Evolutionary conservation across 1,140 invertebrate species (phyloP).

Genomic region (Samia ricini): DNA sequence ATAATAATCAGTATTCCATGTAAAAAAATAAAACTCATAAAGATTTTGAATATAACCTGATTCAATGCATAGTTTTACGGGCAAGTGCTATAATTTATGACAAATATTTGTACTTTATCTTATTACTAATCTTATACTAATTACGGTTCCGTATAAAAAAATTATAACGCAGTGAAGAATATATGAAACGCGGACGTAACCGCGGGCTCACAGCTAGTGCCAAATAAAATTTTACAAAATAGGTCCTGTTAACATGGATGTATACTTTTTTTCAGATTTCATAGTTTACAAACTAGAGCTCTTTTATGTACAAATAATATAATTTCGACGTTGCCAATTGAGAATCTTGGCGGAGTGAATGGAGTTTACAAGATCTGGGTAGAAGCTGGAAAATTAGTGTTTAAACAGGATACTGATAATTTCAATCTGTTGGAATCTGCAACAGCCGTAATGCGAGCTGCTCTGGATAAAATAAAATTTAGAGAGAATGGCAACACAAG

Average conservation of each 20-base stretch:
- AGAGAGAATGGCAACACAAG: constrained; percentile 45
- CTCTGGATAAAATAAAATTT: constrained; percentile 75
- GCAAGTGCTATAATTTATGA: no score
- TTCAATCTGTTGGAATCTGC: constrained; percentile 80
- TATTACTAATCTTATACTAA: no score
- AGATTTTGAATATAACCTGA: no score
- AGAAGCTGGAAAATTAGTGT: constrained; percentile 79
- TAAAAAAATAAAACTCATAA: no score
- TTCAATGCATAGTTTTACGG: no score
- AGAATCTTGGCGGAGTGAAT: constrained; percentile 80
- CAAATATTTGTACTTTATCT: no score
- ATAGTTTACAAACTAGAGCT: constrained; percentile 78
- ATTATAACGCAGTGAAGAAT: no score
- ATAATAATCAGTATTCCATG: no score
- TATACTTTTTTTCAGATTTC: constrained; percentile 53
- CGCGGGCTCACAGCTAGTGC: no score
- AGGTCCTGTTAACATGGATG: neutral
- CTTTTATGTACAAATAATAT: constrained; percentile 84
- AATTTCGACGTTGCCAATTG: constrained; percentile 78
- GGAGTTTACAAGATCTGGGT: constrained; percentile 77
- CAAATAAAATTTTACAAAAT: no score
- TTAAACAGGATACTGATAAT: constrained; percentile 70
- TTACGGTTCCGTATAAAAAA: no score
- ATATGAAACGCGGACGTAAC: no score
- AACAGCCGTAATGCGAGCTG: constrained; percentile 82